Percentiles rank a stretch among this genome's conserved stretches.
Evolutionary conservation across 2,888 invertebrate genomes (phyloP).

Genomic region (Strigamia transsilvanica): DNA sequence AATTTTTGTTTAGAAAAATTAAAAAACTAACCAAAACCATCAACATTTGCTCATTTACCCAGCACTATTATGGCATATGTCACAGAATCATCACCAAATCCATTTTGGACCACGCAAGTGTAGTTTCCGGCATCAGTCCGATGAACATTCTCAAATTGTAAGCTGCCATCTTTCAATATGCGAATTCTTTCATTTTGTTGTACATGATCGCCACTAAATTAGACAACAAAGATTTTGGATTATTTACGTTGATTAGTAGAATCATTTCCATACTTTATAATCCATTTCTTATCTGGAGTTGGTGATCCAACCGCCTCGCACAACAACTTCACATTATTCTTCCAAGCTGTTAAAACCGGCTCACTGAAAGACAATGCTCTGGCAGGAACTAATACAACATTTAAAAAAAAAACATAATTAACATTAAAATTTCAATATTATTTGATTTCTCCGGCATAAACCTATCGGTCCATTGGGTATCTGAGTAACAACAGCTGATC

Average conservation of each 20-base stretch:
- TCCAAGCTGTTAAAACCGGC: conserved; percentile 67
- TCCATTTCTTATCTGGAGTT: conserved; percentile 87
- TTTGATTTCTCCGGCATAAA: neutral
- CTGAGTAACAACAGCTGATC: conserved; percentile 61
- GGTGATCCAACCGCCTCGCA: conserved; percentile 93
- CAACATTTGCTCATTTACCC: conserved; percentile 66
- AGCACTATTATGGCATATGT: conserved; percentile 88
- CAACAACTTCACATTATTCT: conserved; percentile 88
- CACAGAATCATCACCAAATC: conserved; percentile 91
- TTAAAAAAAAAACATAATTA: conserved; percentile 52
- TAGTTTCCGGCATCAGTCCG: conserved; percentile 93
- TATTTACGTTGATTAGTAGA: neutral
- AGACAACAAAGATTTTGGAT: neutral
- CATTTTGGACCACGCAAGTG: conserved; percentile 90
- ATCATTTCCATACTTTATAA: conserved; percentile 46
- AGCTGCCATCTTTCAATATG: conserved; percentile 77
- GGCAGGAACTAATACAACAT: conserved; percentile 77
- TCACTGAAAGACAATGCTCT: conserved; percentile 95
- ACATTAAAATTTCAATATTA: neutral
- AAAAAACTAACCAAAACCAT: no score
- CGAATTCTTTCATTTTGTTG: conserved; percentile 50
- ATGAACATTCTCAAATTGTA: conserved; percentile 86
- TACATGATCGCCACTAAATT: conserved; percentile 50
- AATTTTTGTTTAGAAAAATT: neutral
- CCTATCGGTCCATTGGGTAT: conserved; percentile 60